These are phyloP conservation scores for Xerus rutilus DNA, from an alignment of 2,797 vertebrate species.

Conservation along the genomic window DNA sequence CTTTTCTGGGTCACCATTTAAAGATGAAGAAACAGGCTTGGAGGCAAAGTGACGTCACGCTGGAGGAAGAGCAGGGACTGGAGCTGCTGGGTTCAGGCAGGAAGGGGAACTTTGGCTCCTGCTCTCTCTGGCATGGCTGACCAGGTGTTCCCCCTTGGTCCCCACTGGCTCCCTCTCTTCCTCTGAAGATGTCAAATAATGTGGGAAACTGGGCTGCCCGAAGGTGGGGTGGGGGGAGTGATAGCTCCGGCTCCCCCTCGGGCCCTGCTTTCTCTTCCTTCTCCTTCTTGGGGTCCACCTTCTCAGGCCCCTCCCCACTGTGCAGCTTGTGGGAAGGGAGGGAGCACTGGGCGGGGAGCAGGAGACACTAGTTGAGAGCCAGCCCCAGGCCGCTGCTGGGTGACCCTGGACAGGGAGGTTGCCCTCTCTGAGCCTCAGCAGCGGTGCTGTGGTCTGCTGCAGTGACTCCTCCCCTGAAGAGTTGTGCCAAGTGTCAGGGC, in stretches of 20 bases:
- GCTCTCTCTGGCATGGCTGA: not conserved
- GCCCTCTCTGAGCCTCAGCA: not conserved
- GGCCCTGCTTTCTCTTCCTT: not conserved
- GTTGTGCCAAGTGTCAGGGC: too few relatives aligned
- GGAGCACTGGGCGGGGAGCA: not conserved
- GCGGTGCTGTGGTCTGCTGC: not conserved
- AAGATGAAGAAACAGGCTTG: not conserved
- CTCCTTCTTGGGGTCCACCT: rapidly evolving
- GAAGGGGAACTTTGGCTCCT: not conserved
- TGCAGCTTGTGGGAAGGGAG: not conserved
- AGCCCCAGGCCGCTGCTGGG: not conserved
- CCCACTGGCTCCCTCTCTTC: not conserved
- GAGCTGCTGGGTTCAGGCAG: not conserved
- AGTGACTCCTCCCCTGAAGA: not conserved
- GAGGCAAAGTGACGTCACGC: not conserved
- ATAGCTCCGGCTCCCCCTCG: not conserved
- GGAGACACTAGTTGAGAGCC: not conserved
- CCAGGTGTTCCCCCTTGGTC: not conserved
- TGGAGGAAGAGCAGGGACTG: not conserved
- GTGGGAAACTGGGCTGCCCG: not conserved
- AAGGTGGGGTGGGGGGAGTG: not conserved
- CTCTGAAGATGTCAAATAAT: not conserved
- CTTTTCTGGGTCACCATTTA: not conserved
- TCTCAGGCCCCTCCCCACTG: not conserved
- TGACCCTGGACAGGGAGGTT: not conserved